phyloP scores from a whole-genome alignment of 23 tunicate genomes.

The Halocynthia aurantium region DNA sequence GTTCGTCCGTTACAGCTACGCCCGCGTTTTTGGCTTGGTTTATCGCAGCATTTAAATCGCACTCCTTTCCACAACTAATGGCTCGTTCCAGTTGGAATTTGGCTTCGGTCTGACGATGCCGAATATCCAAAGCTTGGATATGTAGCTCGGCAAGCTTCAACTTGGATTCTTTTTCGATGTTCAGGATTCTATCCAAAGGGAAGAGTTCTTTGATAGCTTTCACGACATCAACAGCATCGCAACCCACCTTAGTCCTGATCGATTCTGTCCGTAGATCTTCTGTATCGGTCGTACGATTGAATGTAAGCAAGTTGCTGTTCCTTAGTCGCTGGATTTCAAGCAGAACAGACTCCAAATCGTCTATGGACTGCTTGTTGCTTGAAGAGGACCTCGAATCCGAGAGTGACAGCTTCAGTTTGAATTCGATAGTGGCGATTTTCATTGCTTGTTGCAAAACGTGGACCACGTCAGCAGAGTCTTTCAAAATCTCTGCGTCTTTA shows the following conservation, averaged over 20 bases:
- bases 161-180: constrained; percentile 19
- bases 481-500: constrained; percentile 3
- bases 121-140: constrained; percentile 6
- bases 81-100: constrained; percentile 3
- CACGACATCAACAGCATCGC: background rate
- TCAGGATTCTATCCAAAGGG: constrained; percentile 5
- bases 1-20: background rate
- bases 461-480: constrained; percentile 2
- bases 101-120: constrained; percentile 1
- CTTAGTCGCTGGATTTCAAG: constrained; percentile 17
- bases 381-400: background rate
- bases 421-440: constrained; percentile 17
- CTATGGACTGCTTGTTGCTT: background rate
- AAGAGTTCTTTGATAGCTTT: constrained; percentile 10
- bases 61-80: background rate
- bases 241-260: background rate
- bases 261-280: background rate
- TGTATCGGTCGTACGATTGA: background rate
- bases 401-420: background rate
- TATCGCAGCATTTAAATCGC: background rate
- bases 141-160: constrained; percentile 25
- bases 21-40: background rate
- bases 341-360: constrained; percentile 6
- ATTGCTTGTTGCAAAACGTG: constrained; percentile 15
- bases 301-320: background rate